These are phyloP conservation scores for Campopleginae sp. DNA, from an alignment of 2,888 invertebrate genomes.

Conservation along the genomic window DNA sequence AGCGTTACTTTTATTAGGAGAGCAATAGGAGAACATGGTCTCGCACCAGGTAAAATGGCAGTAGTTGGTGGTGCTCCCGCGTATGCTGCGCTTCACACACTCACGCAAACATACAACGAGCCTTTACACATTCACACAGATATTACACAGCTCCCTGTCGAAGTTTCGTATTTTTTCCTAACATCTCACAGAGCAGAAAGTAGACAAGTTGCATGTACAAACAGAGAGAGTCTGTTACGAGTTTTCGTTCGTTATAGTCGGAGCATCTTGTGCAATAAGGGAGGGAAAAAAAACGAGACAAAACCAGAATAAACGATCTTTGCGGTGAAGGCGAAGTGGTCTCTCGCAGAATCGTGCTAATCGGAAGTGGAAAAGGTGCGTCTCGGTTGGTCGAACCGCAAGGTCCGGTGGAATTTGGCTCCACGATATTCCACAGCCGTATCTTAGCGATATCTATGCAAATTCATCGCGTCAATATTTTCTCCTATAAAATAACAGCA, in stretches of 20 bases:
- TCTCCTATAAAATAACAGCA: background rate
- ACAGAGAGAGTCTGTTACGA: background rate
- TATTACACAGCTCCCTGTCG: background rate
- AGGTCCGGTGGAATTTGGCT: constrained; percentile 54
- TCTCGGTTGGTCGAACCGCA: constrained; percentile 61
- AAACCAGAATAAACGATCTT: constrained; percentile 18
- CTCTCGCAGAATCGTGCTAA: constrained; percentile 29
- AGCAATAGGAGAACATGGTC: constrained; percentile 78
- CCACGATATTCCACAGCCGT: background rate
- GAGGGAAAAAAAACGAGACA: constrained; percentile 14
- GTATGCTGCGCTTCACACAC: constrained; percentile 46
- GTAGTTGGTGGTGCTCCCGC: constrained; percentile 66
- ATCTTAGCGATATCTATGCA: constrained; percentile 23
- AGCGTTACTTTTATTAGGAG: constrained; percentile 77
- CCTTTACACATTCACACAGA: background rate
- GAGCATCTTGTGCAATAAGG: background rate
- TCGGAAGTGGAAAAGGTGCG: constrained; percentile 65
- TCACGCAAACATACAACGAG: background rate
- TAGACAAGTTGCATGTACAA: constrained; percentile 3
- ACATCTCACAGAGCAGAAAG: constrained; percentile 5
- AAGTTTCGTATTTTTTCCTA: constrained; percentile 29
- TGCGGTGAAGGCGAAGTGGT: constrained; percentile 3
- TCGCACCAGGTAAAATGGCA: constrained; percentile 76
- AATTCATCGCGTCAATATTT: constrained; percentile 23
- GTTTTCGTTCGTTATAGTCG: background rate